Conservation (phyloP, 2,888 invertebrate genomes). For the Hypercompe scribonia region DNA sequence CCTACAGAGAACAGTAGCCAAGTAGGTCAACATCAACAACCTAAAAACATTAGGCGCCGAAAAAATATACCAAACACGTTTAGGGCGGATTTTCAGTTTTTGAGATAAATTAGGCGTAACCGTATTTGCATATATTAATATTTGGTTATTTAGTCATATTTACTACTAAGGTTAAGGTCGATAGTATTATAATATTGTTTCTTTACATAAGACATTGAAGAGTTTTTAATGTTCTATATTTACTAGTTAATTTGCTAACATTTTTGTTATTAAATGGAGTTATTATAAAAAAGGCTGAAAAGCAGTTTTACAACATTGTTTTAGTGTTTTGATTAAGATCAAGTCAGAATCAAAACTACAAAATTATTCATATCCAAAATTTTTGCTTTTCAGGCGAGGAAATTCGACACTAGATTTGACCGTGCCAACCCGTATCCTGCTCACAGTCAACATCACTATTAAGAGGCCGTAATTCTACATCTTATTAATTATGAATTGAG, state of each 20-base stretch:
- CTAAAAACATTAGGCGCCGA: constrained; percentile 26
- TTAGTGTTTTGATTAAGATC: background rate
- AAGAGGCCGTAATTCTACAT: background rate
- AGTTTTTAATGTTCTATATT: too few species aligned
- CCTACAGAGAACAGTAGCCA: constrained; percentile 62
- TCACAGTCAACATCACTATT: too few species aligned
- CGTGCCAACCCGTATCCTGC: too few species aligned
- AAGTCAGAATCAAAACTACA: too few species aligned
- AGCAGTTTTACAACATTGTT: background rate
- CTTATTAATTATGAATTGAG: background rate
- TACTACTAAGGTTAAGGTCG: constrained; percentile 9
- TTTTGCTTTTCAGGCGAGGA: too few species aligned
- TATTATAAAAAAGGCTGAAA: too few species aligned
- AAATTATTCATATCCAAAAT: too few species aligned
- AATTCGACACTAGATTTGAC: too few species aligned
- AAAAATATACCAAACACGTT: constrained; percentile 31
- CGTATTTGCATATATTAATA: constrained; percentile 15
- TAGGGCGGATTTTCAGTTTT: constrained; percentile 6
- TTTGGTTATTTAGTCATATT: constrained; percentile 16
- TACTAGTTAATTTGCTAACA: background rate
- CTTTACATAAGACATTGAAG: too few species aligned
- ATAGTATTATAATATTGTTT: background rate
- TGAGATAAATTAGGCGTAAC: constrained; percentile 12
- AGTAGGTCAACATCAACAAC: constrained; percentile 58
- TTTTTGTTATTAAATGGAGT: background rate